Evolutionary conservation across 2,113 vertebrate species (phyloP).

Genomic region (Oophaga pumilio): DNA sequence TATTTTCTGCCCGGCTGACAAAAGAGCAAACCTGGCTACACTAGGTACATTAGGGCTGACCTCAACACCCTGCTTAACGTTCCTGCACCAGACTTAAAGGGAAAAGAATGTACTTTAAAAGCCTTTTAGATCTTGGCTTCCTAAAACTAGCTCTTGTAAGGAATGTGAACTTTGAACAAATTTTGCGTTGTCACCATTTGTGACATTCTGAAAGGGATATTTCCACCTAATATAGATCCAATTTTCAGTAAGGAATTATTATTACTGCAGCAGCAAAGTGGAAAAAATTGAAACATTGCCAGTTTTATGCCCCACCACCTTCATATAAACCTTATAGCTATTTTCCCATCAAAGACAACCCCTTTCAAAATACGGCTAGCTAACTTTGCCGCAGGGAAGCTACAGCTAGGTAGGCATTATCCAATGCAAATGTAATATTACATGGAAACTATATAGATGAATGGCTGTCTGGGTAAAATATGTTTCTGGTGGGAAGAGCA

Average conservation of each 20-base stretch:
- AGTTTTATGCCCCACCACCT: too few relatives aligned
- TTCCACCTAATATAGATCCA: not conserved
- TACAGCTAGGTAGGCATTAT: too few relatives aligned
- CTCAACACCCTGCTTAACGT: conserved; percentile 9
- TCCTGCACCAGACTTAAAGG: not conserved
- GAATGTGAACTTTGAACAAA: not conserved
- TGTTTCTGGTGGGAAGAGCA: too few relatives aligned
- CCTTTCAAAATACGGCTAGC: too few relatives aligned
- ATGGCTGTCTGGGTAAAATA: too few relatives aligned
- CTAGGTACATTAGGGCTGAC: conserved; percentile 37
- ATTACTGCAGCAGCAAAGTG: not conserved
- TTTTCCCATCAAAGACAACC: too few relatives aligned
- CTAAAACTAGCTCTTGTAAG: not conserved
- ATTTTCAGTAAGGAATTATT: not conserved
- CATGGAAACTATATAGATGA: too few relatives aligned
- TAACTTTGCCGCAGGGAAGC: too few relatives aligned
- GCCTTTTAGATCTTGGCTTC: conserved; percentile 28
- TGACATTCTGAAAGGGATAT: not conserved
- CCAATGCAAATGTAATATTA: too few relatives aligned
- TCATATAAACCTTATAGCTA: too few relatives aligned
- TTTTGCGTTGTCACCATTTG: not conserved
- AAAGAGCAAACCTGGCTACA: not conserved
- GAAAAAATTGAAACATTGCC: too few relatives aligned
- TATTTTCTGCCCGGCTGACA: conserved; percentile 28
- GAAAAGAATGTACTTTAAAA: conserved; percentile 1